These are phyloP conservation scores for Morus bassanus DNA, from an alignment of 2,797 vertebrate species.

Conservation along the genomic window DNA sequence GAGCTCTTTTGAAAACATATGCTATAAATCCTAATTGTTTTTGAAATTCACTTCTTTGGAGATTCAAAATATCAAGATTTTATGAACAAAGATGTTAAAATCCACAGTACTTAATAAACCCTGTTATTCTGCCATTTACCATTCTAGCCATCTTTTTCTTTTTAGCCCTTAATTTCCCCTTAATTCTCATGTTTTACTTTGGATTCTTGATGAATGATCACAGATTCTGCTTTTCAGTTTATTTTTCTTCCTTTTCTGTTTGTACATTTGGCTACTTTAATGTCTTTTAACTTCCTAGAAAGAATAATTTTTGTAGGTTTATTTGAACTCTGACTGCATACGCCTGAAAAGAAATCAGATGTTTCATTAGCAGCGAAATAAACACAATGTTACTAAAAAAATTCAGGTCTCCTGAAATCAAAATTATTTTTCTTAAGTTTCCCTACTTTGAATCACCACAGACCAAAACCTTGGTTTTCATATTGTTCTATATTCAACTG, in stretches of 20 bases:
- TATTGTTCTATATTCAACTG: not conserved
- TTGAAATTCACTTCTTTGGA: not conserved
- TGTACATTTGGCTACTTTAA: conserved; percentile 56
- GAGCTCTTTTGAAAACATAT: conserved; percentile 18
- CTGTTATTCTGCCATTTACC: conserved; percentile 52
- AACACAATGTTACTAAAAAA: not conserved
- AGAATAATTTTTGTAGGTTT: conserved; percentile 33
- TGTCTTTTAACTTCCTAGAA: conserved; percentile 40
- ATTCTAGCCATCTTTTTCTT: conserved; percentile 37
- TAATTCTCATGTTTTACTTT: conserved; percentile 53
- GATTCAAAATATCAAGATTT: not conserved
- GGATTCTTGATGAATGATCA: conserved; percentile 57
- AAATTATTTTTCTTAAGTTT: not conserved
- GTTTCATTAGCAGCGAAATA: not conserved
- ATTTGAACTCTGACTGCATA: conserved; percentile 35
- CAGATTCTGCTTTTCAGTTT: conserved; percentile 46
- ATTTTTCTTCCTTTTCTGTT: conserved; percentile 58
- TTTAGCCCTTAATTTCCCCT: conserved; percentile 57
- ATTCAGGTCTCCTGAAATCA: not conserved
- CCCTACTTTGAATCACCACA: not conserved
- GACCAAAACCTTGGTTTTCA: not conserved
- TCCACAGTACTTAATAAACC: conserved; percentile 22
- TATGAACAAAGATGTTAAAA: conserved; percentile 33
- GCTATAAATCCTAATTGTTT: conserved; percentile 16
- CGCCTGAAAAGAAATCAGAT: conserved; percentile 26